These are phyloP conservation scores for Drosophila subquinaria DNA, from an alignment of 2,888 invertebrate species.

Conservation along the genomic window DNA sequence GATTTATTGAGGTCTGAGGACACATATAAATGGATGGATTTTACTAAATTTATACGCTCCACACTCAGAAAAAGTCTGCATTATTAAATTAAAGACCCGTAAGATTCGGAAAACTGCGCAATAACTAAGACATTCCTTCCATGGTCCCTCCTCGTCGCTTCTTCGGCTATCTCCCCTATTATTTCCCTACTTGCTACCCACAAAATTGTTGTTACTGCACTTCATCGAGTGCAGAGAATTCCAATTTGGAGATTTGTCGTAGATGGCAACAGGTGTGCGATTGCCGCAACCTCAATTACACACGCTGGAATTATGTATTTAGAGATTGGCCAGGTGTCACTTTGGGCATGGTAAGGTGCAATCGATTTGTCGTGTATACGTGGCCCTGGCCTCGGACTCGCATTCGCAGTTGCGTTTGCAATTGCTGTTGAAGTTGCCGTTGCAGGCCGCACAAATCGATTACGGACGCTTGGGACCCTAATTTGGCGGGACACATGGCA, in stretches of 20 bases:
- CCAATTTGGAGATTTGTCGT: conserved; percentile 49
- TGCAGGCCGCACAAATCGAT: conserved; percentile 65
- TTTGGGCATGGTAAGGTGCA: conserved; percentile 67
- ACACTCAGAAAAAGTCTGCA: too few species aligned
- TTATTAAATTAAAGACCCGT: too few species aligned
- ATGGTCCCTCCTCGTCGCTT: background rate
- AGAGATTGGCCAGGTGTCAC: conserved; percentile 65
- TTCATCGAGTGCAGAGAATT: conserved; percentile 45
- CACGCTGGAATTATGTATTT: conserved; percentile 16
- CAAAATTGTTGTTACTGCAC: conserved; percentile 12
- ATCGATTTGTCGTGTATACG: conserved; percentile 79
- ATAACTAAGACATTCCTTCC: background rate
- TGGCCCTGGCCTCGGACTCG: conserved; percentile 60
- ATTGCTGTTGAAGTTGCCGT: background rate
- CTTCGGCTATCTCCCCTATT: background rate
- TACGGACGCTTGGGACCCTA: conserved; percentile 70
- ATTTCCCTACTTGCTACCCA: conserved; percentile 2
- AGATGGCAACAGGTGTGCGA: conserved; percentile 54
- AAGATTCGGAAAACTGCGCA: too few species aligned
- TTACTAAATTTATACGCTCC: too few species aligned
- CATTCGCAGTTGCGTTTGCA: conserved; percentile 9
- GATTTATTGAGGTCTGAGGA: too few species aligned
- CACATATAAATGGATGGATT: too few species aligned
- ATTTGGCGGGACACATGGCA: conserved; percentile 72
- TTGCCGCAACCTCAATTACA: conserved; percentile 14